Evolutionary conservation across 2,888 invertebrate genomes (phyloP), one percentile per base, ranked within the genome.

Genomic region (Trachelus iudaicus): DNA sequence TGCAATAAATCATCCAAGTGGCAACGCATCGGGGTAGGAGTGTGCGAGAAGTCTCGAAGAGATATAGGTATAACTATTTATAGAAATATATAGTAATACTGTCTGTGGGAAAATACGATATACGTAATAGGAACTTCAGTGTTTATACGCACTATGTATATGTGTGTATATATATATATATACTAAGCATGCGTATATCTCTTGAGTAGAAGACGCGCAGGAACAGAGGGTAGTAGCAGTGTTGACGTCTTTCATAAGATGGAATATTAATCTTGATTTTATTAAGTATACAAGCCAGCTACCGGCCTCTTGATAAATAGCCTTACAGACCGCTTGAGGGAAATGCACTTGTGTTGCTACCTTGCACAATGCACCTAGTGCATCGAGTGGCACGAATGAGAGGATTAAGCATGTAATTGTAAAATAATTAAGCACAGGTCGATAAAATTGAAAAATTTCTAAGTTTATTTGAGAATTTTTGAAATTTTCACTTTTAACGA

Each of bases 1-100:
- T 87, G 89, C 89, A 86, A 91, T 91, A 90, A 91, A 91, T 91
- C 91, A 91, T 89, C 79, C 79, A 80, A 82, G 85, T 82, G 84
- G 83, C 87, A 83, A 86, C 84, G 85, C 85, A 85, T 84, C 83
- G 81, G 77, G 76, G 69, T 34, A 68, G 77, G 9, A 80, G 79
- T 40, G 74, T 69, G 79, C 76, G 56, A 76, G 81, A 81, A 82
- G 77, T 77, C 76, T 73, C 40, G 77, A 71, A 77, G 77, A 69
- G 77, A 78, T 75, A 34, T 56, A 56, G 40, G 40, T 56, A 40
- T 23, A 23, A 23, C 23, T 40, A 23, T 56, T 56, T 56, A 56
- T 56, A 56, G 40, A 56, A 56, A 56, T 56, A 56, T 56, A 56
- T 56, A 56, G 40, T 56, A 23, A 56, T 56, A 56, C 40, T 56